phyloP scores from a whole-genome alignment of 2,113 vertebrate genomes.

The Microcebus murinus region DNA sequence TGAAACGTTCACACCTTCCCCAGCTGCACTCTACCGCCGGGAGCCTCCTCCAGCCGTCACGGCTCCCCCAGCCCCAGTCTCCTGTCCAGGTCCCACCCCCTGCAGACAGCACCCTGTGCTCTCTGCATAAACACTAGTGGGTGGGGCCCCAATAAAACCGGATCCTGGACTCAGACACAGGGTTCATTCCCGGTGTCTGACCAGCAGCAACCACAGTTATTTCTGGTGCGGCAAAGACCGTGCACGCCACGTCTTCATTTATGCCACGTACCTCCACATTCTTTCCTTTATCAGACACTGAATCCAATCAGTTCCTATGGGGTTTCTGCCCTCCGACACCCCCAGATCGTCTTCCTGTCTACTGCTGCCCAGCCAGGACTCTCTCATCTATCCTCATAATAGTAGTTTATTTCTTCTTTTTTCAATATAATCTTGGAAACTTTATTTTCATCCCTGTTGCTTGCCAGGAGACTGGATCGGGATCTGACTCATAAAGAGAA shows the following conservation, averaged over 20 bases:
- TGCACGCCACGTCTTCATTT: fast-evolving
- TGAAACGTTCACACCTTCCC: neutral
- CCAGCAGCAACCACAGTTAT: neutral
- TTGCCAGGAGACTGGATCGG: neutral
- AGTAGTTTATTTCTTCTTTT: neutral
- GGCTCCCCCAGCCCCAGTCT: fast-evolving
- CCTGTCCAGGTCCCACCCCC: too few species aligned
- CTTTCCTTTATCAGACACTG: neutral
- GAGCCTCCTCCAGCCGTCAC: neutral
- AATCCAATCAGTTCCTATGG: fast-evolving
- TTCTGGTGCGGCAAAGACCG: neutral
- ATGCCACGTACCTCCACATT: neutral
- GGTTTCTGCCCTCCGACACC: neutral
- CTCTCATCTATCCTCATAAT: neutral
- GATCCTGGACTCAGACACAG: neutral
- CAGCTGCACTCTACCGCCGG: too few species aligned
- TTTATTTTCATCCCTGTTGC: neutral
- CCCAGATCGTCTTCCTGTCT: fast-evolving
- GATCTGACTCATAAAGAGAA: neutral
- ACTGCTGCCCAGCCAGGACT: fast-evolving
- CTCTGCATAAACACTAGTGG: too few species aligned
- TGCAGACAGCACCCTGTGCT: neutral
- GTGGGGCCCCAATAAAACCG: fast-evolving
- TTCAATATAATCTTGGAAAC: neutral
- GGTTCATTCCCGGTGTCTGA: neutral